Conservation (phyloP, 2,888 invertebrate species). For the Lobophora halterata region DNA sequence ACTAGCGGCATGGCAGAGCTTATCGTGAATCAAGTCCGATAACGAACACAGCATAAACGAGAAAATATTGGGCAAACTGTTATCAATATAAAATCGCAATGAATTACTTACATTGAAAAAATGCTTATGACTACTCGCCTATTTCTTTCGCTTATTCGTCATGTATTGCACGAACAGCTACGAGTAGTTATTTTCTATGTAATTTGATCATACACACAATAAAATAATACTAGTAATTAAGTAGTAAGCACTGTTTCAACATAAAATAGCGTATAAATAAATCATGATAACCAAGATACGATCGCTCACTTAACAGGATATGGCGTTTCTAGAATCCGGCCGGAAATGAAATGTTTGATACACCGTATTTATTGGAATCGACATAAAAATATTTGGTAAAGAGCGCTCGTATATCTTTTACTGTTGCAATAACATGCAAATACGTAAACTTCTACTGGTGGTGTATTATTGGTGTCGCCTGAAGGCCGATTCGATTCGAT, state of each 20-base stretch:
- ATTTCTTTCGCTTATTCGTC: too few relatives aligned
- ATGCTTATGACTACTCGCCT: too few relatives aligned
- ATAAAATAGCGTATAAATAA: background rate
- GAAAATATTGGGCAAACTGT: conserved; percentile 54
- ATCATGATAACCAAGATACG: conserved; percentile 2
- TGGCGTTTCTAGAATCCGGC: conserved; percentile 16
- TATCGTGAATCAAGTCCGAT: conserved; percentile 75
- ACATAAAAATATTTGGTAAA: conserved; percentile 35
- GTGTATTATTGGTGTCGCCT: background rate
- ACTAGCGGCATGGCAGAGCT: conserved; percentile 68
- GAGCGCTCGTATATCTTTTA: conserved; percentile 31
- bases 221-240: background rate
- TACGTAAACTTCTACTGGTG: conserved; percentile 29
- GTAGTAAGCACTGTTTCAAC: too few relatives aligned
- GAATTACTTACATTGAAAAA: too few relatives aligned
- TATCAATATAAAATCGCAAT: conserved; percentile 39
- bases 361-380: conserved; percentile 34
- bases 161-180: too few relatives aligned
- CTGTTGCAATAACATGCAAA: conserved; percentile 28
- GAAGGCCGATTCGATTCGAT: conserved; percentile 6
- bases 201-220: background rate
- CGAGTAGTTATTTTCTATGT: too few relatives aligned
- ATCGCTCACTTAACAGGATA: conserved; percentile 7
- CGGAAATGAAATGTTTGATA: conserved; percentile 33
- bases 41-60: conserved; percentile 63